These are phyloP conservation scores for Chondrilla cf. caribensis DNA, from an alignment of 37 sponge, comb jelly and placozoan genomes.

Conservation along the genomic window DNA sequence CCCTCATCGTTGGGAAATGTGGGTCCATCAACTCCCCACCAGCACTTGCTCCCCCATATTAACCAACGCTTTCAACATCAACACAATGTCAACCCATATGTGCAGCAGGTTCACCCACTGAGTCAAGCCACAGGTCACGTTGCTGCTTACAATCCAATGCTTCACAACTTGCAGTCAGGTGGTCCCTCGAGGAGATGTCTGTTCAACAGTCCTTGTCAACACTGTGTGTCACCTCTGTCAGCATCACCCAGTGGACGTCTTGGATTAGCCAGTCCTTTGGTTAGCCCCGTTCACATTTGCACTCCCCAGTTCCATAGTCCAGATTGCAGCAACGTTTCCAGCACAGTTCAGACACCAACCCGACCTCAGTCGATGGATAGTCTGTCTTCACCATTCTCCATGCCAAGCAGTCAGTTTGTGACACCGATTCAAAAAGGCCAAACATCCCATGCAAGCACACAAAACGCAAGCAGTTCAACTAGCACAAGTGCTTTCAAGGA, in stretches of 20 bases:
- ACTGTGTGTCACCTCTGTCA: not conserved
- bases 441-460: no score
- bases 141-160: not conserved
- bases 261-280: not conserved
- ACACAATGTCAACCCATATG: not conserved
- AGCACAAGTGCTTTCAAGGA: slow-evolving; percentile 7
- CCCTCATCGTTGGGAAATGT: not conserved
- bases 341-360: slow-evolving; percentile 1
- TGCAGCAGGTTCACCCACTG: not conserved
- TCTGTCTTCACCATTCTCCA: no score
- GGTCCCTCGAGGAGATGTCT: not conserved
- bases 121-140: not conserved
- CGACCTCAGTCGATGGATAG: not conserved
- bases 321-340: slow-evolving; percentile 2
- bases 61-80: not conserved
- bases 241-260: not conserved
- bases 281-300: not conserved
- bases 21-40: not conserved
- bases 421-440: not conserved
- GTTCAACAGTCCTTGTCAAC: not conserved
- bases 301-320: slow-evolving; percentile 6
- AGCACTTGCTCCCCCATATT: not conserved
- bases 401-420: not conserved
- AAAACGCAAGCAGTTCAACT: not conserved
- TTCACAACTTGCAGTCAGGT: not conserved